Evolutionary conservation across 1,140 invertebrate species (phyloP).

Genomic region (Drosophila insularis): DNA sequence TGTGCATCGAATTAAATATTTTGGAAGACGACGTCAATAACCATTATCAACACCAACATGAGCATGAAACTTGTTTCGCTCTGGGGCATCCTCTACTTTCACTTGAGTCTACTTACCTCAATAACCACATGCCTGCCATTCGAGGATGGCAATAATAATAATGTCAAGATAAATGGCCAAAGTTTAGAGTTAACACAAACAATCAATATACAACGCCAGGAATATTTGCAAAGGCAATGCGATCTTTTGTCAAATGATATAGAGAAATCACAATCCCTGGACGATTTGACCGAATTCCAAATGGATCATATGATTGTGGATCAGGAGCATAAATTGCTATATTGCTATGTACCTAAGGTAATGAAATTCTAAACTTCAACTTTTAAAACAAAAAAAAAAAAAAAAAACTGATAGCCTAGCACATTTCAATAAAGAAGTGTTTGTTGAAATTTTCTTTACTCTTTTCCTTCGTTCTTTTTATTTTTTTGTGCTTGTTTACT

Average conservation of each 20-base stretch:
- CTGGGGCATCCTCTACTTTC: slow-evolving; percentile 31
- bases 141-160: slow-evolving; percentile 80
- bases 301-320: slow-evolving; percentile 91
- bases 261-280: slow-evolving; percentile 53
- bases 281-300: slow-evolving; percentile 83
- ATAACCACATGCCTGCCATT: slow-evolving; percentile 47
- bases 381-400: slow-evolving; percentile 15
- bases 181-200: slow-evolving; percentile 85
- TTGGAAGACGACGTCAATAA: slow-evolving; percentile 63
- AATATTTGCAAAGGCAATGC: slow-evolving; percentile 87
- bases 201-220: slow-evolving; percentile 86
- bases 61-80: slow-evolving; percentile 37
- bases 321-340: slow-evolving; percentile 90
- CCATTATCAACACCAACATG: slow-evolving; percentile 1
- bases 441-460: slow-evolving; percentile 14
- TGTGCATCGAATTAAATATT: slow-evolving; percentile 83
- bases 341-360: slow-evolving; percentile 97
- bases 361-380: slow-evolving; percentile 45
- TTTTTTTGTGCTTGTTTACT: slow-evolving; percentile 33
- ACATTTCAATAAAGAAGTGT: neutral
- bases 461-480: slow-evolving; percentile 26
- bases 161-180: slow-evolving; percentile 82
- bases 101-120: slow-evolving; percentile 30
- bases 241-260: slow-evolving; percentile 80
- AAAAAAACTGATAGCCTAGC: neutral